Evolutionary conservation across 2,797 vertebrate genomes (phyloP).

Genomic region (Glossophaga mutica): DNA sequence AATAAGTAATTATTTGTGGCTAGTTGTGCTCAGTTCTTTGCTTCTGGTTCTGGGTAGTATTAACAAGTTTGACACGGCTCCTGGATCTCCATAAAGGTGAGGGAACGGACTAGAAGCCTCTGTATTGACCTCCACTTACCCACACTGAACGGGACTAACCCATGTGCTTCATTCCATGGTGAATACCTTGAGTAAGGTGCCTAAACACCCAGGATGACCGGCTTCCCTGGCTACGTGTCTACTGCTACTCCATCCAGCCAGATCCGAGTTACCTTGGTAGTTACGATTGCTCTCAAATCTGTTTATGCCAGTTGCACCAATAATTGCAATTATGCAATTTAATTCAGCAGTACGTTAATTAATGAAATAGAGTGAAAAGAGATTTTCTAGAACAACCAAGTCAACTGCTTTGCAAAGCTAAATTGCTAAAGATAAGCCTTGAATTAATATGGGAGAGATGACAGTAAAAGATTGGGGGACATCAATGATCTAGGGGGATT

Average conservation of each 20-base stretch:
- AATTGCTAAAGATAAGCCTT: background rate
- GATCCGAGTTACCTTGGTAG: background rate
- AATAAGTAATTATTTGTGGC: background rate
- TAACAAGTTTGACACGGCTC: background rate
- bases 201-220: background rate
- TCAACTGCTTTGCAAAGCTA: background rate
- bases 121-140: background rate
- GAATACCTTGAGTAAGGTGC: background rate
- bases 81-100: background rate
- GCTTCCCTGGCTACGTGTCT: background rate
- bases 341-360: background rate
- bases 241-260: background rate
- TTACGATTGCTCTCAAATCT: background rate
- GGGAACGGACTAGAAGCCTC: background rate
- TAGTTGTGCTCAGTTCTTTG: background rate
- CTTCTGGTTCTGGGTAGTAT: background rate
- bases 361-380: background rate
- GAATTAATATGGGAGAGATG: background rate
- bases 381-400: background rate
- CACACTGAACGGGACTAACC: background rate
- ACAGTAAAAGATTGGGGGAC: background rate
- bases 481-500: background rate
- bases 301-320: background rate
- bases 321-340: background rate
- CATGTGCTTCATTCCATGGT: background rate